Base-by-base conservation (phyloP, 2,797 vertebrate genomes). In the Parauchenoglanis ngamensis region DNA sequence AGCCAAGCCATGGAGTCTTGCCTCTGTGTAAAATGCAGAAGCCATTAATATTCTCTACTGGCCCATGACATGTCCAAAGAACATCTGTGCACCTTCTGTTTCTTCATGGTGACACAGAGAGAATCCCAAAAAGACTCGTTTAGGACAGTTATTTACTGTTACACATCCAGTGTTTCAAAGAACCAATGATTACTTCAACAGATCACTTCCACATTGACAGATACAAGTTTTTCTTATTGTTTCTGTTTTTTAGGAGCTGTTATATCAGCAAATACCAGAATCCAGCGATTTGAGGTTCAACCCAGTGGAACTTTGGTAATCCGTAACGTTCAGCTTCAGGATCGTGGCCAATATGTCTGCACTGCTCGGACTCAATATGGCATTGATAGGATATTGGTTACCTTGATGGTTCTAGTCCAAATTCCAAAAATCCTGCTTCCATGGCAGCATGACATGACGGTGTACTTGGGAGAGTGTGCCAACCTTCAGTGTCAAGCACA, bases 311-410 rank as follows among this genome's bases (percentile, higher is more conserved):
- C 97, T 8, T 94, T 99, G 63, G 86, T 97, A 89, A 97, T 99
- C 90, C 95, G 92, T 44, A 95, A 93, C 40, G 95, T 94, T 61
- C 97, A 98, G 56, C 93, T 96, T 59, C 98, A 98, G 91, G 98
- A 99, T 94, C 96, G 92, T 0, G 98, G 98, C 46, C 97, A 97
- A 86, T 99, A 99, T 92, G 90, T 97, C 89, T 99, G 98, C 93
- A 96, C 94, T 0, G 97, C 96, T 86, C 95, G 95, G 75, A 98
- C 96, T 89, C 91, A 92, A 25, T 93, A 97, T 19, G 98, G 98
- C 0, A 56, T 92, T 0, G 98, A 98, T 90, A 96, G 96, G 92
- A 92, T 94, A 93, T 90, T 94, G 35, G 90, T 97, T 63, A 92
- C 94, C 1, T 93, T 99, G 46, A 92, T 96, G 0, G 96, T 99